Base-by-base conservation (phyloP, 2,113 vertebrate genomes). In the Dascyllus trimaculatus region DNA sequence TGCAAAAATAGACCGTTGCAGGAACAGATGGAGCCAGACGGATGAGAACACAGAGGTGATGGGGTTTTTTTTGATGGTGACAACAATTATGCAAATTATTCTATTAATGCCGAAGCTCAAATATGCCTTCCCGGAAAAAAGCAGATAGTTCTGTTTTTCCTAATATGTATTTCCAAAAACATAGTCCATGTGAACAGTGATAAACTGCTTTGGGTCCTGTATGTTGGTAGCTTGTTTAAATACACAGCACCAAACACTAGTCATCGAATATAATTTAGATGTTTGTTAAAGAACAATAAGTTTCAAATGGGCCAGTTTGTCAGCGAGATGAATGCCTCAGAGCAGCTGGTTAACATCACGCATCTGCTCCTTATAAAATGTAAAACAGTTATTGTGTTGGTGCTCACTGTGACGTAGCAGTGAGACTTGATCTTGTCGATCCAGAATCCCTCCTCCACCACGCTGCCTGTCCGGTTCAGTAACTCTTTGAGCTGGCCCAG, bases 351-450 rank as follows among this genome's bases (percentile, higher is more conserved):
- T 21, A 45, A 17, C 38, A 43, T 14, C 40, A 43, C 15, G 40
- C 4, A 35, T 56, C 11, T 21, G 2, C 26, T 10, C 15, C 9
- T 3, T 5, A 29, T 29, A 29, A 29, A 35, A 38, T 11, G 11
- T 17, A 7, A 56, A 57, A 52, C 4, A 0, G 1, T 11, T 9
- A 1, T 26, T 66, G n/a, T 18, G 5, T 11, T 1, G 35, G 1
- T 45, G 71, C 93, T 94, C 76, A 97, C 97, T 22, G 97, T 98
- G 76, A 96, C 97, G 25, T 93, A 97, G 92, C 97, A 97, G 78
- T 98, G 97, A 26, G 97, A 97, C 83, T 97, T 97, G 87, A 98
- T 98, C 88, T 97, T 97, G 91, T 97, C 97, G 7, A 97, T 97
- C 97, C 97, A 98, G 89, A 98, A 98, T 53, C 94, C 95, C 1